Base-by-base conservation (phyloP, 2,888 invertebrate genomes). In the Leptothorax acervorum region DNA sequence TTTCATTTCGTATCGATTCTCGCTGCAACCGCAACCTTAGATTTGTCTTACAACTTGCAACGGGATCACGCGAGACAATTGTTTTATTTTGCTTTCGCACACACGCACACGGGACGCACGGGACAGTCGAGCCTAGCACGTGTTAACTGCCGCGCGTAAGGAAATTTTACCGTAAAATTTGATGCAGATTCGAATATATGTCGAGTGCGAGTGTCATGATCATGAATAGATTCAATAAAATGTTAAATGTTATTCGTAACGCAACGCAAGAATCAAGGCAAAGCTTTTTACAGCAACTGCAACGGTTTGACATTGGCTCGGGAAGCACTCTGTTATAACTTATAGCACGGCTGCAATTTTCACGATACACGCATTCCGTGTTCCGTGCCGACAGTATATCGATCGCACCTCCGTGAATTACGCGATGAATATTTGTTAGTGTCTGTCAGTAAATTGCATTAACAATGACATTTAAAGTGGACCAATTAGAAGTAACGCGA, bases 1-100 rank as follows among this genome's bases (percentile, higher is more conserved):
- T 55, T 55, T 78, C 53, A 76, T 53, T 76, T 76, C 31, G 12
- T 39, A 53, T 76, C 76, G 76, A 76, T 76, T 42, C 53, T 55
- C 65, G 53, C n/a, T 39, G 18, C 23, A n/a, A 39, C 23, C 0
- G 15, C 15, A n/a, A 39, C 23, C 2, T 55, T 28, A 28, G 39
- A 12, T 8, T 4, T 11, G 9, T 28, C n/a, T n/a, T 9, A n/a
- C 15, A 18, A 35, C n/a, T n/a, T 9, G 31, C 15, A 18, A 35
- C 35, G 35, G 6, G 35, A 35, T 35, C 4, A 6, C 53, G 57
- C 45, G 60, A 45, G 4, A 71, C 4, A 2, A n/a, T 23, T 71
- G n/a, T 71, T 39, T 15, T 35, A 15, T 70, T 53, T 70, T 23
- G 53, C 53, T 39, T 39, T 23, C 9, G 12, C 23, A 4, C 15